Evolutionary conservation across 2,888 invertebrate genomes (phyloP).

Genomic region (Limnephilus rhombicus): DNA sequence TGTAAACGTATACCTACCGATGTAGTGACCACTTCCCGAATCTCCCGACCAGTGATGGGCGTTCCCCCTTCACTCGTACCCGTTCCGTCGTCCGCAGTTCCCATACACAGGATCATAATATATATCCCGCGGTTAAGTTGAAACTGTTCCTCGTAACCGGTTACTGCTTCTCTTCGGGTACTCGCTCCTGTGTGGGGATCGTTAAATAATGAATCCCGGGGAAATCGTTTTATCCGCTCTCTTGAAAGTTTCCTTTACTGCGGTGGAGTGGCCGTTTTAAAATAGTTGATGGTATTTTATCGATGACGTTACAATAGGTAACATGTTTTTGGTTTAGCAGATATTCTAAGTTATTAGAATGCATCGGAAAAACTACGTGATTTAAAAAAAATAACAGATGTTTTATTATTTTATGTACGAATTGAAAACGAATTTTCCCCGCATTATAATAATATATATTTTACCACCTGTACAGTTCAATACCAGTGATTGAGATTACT

Average conservation of each 20-base stretch:
- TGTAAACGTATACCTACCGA: neutral
- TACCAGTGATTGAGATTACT: too few relatives aligned
- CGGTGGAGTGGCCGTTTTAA: neutral
- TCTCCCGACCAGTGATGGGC: neutral
- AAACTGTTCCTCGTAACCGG: neutral
- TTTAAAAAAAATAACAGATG: neutral
- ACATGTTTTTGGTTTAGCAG: neutral
- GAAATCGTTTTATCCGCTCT: neutral
- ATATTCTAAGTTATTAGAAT: neutral
- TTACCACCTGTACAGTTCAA: too few relatives aligned
- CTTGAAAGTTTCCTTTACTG: neutral
- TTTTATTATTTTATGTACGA: too few relatives aligned
- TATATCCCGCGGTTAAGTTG: neutral
- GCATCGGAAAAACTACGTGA: neutral
- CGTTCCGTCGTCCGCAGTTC: neutral
- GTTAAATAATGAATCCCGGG: slow-evolving; percentile 2
- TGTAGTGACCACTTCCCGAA: slow-evolving; percentile 4
- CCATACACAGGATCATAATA: neutral
- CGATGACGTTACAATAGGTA: neutral
- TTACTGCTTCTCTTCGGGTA: neutral
- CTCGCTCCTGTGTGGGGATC: neutral
- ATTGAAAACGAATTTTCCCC: too few relatives aligned
- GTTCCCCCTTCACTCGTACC: neutral
- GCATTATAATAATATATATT: too few relatives aligned
- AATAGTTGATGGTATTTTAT: neutral